Evolutionary conservation across 2,797 vertebrate species (phyloP).

Genomic region (Loriculus beryllinus): DNA sequence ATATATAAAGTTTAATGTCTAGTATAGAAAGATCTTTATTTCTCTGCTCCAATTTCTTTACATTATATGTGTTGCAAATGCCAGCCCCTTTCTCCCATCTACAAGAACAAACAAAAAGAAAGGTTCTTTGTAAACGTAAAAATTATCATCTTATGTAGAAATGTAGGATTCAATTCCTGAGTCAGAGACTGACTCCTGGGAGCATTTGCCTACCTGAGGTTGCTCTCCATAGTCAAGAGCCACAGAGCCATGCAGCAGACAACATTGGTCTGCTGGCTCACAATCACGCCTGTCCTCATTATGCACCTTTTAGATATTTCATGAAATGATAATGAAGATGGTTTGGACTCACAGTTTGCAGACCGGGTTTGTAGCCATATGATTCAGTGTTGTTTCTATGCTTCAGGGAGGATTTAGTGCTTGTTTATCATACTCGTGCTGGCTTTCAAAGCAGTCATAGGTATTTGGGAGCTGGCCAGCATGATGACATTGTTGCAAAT

Average conservation of each 20-base stretch:
- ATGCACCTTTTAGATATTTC: neutral
- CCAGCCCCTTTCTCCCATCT: neutral
- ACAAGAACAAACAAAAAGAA: neutral
- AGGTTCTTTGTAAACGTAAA: neutral
- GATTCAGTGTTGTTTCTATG: neutral
- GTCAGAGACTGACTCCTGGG: neutral
- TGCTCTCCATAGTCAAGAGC: neutral
- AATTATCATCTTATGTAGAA: neutral
- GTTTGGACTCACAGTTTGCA: neutral
- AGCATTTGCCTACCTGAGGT: neutral
- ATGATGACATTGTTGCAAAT: neutral
- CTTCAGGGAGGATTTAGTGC: neutral
- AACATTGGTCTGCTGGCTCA: fast-evolving
- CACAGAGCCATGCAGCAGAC: neutral
- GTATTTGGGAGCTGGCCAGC: neutral
- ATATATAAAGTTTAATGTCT: neutral
- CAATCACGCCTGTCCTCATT: fast-evolving
- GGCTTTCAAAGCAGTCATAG: neutral
- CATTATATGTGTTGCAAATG: fast-evolving
- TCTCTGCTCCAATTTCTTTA: neutral
- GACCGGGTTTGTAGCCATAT: neutral
- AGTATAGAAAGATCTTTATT: neutral
- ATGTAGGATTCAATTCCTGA: neutral
- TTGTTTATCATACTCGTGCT: neutral
- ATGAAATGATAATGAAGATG: neutral